Base-by-base conservation (phyloP, 2,888 invertebrate species). In the Tricholauxania praeusta region DNA sequence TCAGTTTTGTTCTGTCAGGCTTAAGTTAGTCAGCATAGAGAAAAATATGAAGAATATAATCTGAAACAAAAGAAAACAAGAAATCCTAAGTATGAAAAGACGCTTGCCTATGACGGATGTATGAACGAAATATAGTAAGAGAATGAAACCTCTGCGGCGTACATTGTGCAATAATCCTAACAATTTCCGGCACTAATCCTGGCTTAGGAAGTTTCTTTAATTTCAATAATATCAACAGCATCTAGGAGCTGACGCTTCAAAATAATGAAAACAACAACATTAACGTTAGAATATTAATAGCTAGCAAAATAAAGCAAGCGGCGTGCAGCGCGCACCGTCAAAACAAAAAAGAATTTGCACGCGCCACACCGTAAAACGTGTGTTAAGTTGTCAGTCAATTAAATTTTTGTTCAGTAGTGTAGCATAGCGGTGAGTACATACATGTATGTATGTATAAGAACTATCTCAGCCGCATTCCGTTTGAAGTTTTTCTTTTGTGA, bases 171-270 rank as follows among this genome's bases (percentile, higher is more conserved):
- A 72, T 69, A 72, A 74, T 72, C 65, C 49, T 57, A 73, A 74
- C 74, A 80, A 75, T 75, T 80, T 80, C 76, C 74, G 82, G 77
- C 82, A 80, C 82, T 83, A 84, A 83, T 83, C 82, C 79, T 69
- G 73, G 81, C 83, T 83, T 81, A 77, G 80, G 79, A 78, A 84
- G 80, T 82, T 80, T 77, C 78, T 82, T 83, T 81, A 81, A 81
- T 82, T 83, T 79, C 82, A 80, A 80, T 81, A 76, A 65, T 51
- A 64, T 64, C 64, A 51, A 64, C 64, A 64, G 64, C 64, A 14
- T 17, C 14, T 28, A 64, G 51, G 28, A 22, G 22, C 15, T 19
- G 19, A 14, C 5, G 22, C 2, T 28, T 49, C 14, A 17, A 28
- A 28, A 60, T 12, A 48, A 49, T 19, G 17, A 48, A 17, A 62